Evolutionary conservation across 2,113 vertebrate species (phyloP), one percentile per base, ranked within the genome.

Genomic region (Gymnobelideus leadbeateri): DNA sequence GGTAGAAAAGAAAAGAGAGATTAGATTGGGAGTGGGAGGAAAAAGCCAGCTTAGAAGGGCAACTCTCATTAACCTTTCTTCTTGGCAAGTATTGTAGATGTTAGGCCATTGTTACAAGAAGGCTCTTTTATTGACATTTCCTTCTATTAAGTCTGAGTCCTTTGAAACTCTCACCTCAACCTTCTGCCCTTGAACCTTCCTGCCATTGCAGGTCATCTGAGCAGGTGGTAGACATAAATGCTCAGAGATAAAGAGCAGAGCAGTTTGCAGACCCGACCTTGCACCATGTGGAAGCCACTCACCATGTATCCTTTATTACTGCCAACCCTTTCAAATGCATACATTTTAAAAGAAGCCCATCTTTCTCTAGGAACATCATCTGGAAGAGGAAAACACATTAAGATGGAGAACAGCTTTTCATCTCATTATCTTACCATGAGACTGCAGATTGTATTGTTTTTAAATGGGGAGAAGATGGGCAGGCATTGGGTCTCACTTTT

Each of bases 381-480:
- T 51, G 47, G 16, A 43, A 68, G 54, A 89, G 12, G 16, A 43
- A 84, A 84, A 84, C n/a, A 43, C 68, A 84, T 84, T 43, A 84
- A 84, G n/a, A 90, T 1, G 37, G 37, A 51, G n/a, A 16, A 2
- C 7, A 84, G 77, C 90, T 90, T 57, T 51, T 47, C 3, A 0
- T 52, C 23, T 47, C 51, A 0, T 9, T 10, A 77, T 68, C 91
- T 55, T 43, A 28, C n/a, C 31, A 26, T 2, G 0, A 4, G 68
- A 23, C 50, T 0, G 10, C 53, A 89, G 25, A 51, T 28, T 4
- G 31, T 31, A 91, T 92, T 91, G 6, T 94, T 95, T 90, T 89
- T 54, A 61, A 89, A 92, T 3, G 89, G 92, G 89, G 16, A 52
- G 89, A 96, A 49, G 46, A 23, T 28, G n/a, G 89, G 93, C 91